Base-by-base conservation (phyloP, 64 coral and sea anemone species). In the Stichodactyla mertensii region DNA sequence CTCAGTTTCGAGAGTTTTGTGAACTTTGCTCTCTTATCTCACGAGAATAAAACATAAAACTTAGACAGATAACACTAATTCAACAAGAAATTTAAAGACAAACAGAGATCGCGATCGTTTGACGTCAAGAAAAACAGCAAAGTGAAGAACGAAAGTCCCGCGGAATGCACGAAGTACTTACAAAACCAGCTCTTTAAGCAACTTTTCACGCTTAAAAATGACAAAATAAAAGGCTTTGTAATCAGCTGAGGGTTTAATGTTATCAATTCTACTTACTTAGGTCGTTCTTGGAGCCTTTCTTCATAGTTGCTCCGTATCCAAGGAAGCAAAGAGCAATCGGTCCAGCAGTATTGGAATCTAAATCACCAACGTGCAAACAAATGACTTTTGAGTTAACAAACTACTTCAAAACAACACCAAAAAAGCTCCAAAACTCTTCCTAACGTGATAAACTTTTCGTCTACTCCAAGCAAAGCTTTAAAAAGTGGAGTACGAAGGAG, bases 241-340 rank as follows among this genome's bases (percentile, higher is more conserved):
- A n/a, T 55, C 53, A 81, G 16, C 26, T 52, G 18, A 0, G 19
- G 78, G 6, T 18, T 28, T 53, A 16, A 81, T 19, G 3, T 9
- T 19, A 81, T 81, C 51, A 61, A 85, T 64, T 85, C 8, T 64
- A 85, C 83, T 85, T 64, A 85, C 83, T 85, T 10, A 61, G 8
- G 54, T 85, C 83, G 53, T 85, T 85, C 60, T 85, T 85, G 24
- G 83, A 85, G 83, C 83, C 19, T 61, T 85, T 85, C 83, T 85
- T 85, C 83, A 85, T 85, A 20, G 83, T 62, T 85, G 56, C 55
- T 64, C 83, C 83, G 83, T 85, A 85, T 85, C 83, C 83, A 85
- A 85, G 83, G 83, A 61, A 85, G 83, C 60, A 53, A 81, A 81
- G 78, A 81, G 78, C 78, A 81, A 81, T 52, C 78, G 78, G 53